Evolutionary conservation across 2,113 vertebrate genomes (phyloP), one percentile per base, ranked within the genome.

Genomic region (Sturnira hondurensis): DNA sequence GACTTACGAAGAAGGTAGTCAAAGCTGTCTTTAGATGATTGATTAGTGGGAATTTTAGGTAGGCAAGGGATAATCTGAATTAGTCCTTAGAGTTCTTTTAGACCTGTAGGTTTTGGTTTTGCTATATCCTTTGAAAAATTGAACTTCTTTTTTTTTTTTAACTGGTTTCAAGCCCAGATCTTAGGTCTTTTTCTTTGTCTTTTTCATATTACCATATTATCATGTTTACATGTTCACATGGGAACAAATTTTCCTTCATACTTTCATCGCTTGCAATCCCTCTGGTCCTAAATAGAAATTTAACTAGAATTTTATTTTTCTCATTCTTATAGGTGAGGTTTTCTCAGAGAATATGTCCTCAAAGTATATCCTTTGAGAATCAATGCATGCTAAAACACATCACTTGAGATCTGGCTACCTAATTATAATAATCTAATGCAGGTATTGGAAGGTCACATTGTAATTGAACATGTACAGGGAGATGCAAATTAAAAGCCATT

Each of bases 401-500:
- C 31, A 52, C 15, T 41, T 90, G 65, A 61, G 65, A 63, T 15
- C 36, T 81, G 0, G 83, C 91, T 63, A 33, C 36, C 50, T 95
- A 83, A 86, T 91, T 93, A 78, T 76, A 26, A 52, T 76, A 56
- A 85, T 38, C 36, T 7, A 61, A 73, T 63, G 61, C 10, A 89
- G 22, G 41, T 82, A 7, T 82, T 33, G 73, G 67, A 73, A 92
- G 71, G 38, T 87, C 80, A 82, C 16, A 70, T 36, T 89, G 47
- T 86, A 86, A 45, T 12, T 95, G 63, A 86, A 93, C 22, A 58
- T 74, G 61, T 89, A 38, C 17, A 73, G 36, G 74, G 31, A 95
- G 2, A 71, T n/a, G 61, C 31, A 93, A 89, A 33, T 95, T 93
- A 95, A 94, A 89, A 91, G 43, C 41, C 36, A 73, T 85, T 80